Percentiles rank a stretch among this genome's conserved stretches.
Evolutionary conservation across 35 echinoderm and acorn worm genomes (phyloP).

Genomic region (Hemicentrotus pulcherrimus): DNA sequence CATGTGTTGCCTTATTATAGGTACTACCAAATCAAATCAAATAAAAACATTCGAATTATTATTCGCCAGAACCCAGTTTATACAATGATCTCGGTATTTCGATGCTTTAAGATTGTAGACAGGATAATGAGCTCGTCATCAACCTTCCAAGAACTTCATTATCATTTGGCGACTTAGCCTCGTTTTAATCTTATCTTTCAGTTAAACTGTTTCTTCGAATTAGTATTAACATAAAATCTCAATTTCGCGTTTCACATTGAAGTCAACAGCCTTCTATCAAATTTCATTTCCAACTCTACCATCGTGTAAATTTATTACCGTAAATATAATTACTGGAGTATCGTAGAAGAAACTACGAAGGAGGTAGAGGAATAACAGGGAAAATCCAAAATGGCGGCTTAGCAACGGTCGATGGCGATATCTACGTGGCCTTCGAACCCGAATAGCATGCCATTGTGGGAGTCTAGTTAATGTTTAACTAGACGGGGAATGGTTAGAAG

Average conservation of each 20-base stretch:
- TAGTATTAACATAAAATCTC: not conserved
- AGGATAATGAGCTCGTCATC: not conserved
- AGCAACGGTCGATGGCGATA: slow-evolving; percentile 31
- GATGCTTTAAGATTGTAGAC: not conserved
- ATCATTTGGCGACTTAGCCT: not conserved
- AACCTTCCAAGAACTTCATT: not conserved
- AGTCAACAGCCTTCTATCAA: not conserved
- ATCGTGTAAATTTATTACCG: not conserved
- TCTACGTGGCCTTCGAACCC: not conserved
- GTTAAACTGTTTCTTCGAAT: not conserved
- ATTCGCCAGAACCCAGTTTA: no score
- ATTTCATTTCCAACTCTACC: not conserved
- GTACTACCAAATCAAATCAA: no score
- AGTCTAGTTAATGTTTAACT: slow-evolving; percentile 35
- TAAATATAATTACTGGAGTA: not conserved
- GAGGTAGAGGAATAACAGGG: not conserved
- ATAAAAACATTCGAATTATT: no score
- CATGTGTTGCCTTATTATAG: no score
- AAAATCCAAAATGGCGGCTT: slow-evolving; percentile 11
- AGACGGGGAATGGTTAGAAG: not conserved
- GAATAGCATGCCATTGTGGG: slow-evolving; percentile 24
- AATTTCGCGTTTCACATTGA: not conserved
- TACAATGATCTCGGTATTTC: no score
- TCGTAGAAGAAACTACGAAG: not conserved
- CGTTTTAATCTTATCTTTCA: not conserved